Evolutionary conservation across 1,140 invertebrate species (phyloP).

Genomic region (Zelostemma sp.): DNA sequence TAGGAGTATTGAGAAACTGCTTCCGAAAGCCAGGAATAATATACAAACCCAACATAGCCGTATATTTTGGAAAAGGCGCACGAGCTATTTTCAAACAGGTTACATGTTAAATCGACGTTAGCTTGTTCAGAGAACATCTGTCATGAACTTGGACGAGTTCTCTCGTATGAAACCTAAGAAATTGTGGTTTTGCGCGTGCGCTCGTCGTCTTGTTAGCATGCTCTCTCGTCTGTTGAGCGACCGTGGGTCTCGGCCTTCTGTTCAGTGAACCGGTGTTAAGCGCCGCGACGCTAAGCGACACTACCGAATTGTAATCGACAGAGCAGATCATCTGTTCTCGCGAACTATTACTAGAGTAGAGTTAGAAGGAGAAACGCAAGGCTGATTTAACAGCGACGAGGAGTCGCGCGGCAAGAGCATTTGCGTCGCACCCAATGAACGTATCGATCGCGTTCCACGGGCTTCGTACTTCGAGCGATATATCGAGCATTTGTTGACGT

Average conservation of each 20-base stretch:
- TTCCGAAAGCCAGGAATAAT: too few species aligned
- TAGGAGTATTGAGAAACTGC: too few species aligned
- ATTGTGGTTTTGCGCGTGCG: conserved; percentile 17
- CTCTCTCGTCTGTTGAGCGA: conserved; percentile 7
- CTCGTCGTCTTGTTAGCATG: background rate
- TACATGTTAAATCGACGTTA: too few species aligned
- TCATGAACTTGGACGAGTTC: too few species aligned
- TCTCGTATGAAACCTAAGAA: conserved; percentile 25
- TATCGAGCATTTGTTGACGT: conserved; percentile 36
- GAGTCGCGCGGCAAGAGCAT: background rate
- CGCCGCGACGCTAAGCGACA: conserved; percentile 22
- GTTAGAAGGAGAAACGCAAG: background rate
- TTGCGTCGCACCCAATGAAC: conserved; percentile 16
- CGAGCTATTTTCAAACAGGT: too few species aligned
- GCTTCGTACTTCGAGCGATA: conserved; percentile 26
- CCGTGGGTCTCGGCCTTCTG: conserved; percentile 21
- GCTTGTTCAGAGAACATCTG: too few species aligned
- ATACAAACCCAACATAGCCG: too few species aligned
- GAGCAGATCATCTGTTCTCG: background rate
- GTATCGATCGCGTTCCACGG: conserved; percentile 22
- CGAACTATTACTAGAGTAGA: background rate
- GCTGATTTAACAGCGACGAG: background rate
- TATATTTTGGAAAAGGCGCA: too few species aligned
- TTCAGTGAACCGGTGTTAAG: conserved; percentile 39
- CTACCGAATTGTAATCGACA: conserved; percentile 9